phyloP scores from a whole-genome alignment of 2,888 invertebrate species.

The Pachydiplax longipennis region DNA sequence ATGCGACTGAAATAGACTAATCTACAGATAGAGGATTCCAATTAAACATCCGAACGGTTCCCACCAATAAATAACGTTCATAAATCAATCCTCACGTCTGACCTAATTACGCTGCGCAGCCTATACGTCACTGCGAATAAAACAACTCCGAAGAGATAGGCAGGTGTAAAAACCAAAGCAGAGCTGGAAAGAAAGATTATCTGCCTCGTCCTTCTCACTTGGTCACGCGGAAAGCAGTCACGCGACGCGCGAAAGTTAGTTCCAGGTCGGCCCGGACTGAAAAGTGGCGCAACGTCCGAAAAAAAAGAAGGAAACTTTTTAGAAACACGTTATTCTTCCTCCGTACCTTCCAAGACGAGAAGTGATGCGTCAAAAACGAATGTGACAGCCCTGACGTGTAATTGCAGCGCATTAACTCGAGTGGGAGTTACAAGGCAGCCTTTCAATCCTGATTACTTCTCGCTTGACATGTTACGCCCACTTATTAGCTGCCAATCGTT shows the following conservation, averaged over 20 bases:
- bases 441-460: not conserved
- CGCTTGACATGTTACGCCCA: not conserved
- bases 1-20: too few relatives aligned
- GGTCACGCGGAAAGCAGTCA: not conserved
- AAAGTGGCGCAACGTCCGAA: not conserved
- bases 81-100: not conserved
- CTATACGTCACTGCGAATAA: not conserved
- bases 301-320: not conserved
- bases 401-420: not conserved
- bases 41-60: not conserved
- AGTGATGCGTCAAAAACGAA: not conserved
- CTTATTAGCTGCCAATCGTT: not conserved
- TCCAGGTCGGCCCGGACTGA: not conserved
- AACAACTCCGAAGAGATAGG: not conserved
- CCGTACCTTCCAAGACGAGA: not conserved
- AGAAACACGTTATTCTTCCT: not conserved
- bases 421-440: not conserved
- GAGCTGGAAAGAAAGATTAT: not conserved
- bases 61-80: not conserved
- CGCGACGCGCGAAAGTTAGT: not conserved
- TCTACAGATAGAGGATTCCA: not conserved
- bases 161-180: not conserved
- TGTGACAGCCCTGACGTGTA: not conserved
- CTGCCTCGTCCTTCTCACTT: not conserved
- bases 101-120: not conserved